A percentile compares a stretch with the other conserved stretches of the same genome.
phyloP scores from a whole-genome alignment of 2,113 vertebrate genomes.

The Prionailurus viverrinus region DNA sequence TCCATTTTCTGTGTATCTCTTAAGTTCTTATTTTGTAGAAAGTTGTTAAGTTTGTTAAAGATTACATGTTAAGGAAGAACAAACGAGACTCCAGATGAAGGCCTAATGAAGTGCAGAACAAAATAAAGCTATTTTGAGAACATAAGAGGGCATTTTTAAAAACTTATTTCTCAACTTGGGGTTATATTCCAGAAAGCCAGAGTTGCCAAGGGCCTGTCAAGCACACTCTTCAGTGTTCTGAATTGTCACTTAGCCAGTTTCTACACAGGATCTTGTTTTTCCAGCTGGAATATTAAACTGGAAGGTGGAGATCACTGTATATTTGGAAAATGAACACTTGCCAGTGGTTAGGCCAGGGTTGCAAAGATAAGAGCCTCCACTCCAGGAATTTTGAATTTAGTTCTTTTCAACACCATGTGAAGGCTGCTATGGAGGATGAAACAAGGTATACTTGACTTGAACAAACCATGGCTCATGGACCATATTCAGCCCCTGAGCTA shows the following conservation, averaged over 20 bases:
- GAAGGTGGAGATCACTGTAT: not conserved
- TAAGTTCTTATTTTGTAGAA: not conserved
- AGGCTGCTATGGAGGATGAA: not conserved
- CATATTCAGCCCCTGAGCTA: not conserved
- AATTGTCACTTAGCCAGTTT: not conserved
- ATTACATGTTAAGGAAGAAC: not conserved
- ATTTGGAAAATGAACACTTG: not conserved
- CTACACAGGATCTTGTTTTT: not conserved
- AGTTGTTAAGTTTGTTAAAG: not conserved
- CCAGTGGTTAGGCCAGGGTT: not conserved
- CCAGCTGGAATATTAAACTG: not conserved
- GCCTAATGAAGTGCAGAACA: not conserved
- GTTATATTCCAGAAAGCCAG: not conserved
- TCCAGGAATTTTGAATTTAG: not conserved
- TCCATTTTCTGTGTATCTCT: not conserved
- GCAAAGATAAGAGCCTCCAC: not conserved
- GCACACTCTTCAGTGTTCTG: not conserved
- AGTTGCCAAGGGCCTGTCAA: not conserved
- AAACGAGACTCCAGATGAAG: not conserved
- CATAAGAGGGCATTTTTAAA: not conserved
- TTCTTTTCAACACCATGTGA: not conserved
- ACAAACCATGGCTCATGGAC: not conserved
- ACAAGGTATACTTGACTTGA: not conserved
- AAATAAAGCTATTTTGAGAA: not conserved
- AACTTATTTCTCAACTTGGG: conserved; percentile 17